A percentile compares a stretch with the other conserved stretches of the same genome.
phyloP scores from a whole-genome alignment of 2,888 invertebrate genomes.

The Ametastegia equiseti region DNA sequence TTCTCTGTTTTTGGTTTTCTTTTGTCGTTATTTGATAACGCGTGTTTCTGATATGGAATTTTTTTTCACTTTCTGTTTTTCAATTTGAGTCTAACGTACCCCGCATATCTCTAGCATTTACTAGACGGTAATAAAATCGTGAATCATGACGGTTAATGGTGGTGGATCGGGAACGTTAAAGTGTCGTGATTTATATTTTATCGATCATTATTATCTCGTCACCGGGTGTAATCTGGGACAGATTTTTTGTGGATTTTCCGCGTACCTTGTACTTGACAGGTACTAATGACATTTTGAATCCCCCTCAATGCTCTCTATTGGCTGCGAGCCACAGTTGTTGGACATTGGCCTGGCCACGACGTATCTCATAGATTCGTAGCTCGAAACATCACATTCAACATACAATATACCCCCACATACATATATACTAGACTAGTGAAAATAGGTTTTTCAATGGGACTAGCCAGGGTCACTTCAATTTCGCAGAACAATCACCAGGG shows the following conservation, averaged over 20 bases:
- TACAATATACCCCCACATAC: too few relatives aligned
- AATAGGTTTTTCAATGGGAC: conserved; percentile 3
- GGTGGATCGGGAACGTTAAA: background rate
- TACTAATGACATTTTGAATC: conserved; percentile 34
- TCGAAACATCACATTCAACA: background rate
- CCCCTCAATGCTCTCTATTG: background rate
- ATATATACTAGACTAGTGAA: conserved; percentile 13
- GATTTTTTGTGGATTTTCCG: background rate
- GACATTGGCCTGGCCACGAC: conserved; percentile 19
- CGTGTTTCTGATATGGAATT: too few relatives aligned
- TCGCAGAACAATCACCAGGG: background rate
- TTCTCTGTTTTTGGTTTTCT: too few relatives aligned
- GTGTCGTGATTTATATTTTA: background rate
- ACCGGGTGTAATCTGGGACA: background rate
- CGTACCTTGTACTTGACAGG: conserved; percentile 31
- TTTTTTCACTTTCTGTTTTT: too few relatives aligned
- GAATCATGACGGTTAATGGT: background rate
- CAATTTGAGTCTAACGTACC: too few relatives aligned
- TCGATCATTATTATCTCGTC: conserved; percentile 21
- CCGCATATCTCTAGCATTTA: too few relatives aligned
- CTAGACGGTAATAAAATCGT: too few relatives aligned
- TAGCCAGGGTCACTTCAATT: background rate
- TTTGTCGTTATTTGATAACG: too few relatives aligned
- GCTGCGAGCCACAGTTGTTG: conserved; percentile 25
- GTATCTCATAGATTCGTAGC: conserved; percentile 4